Evolutionary conservation across 2,113 vertebrate species (phyloP).

Genomic region (Thomomys bottae): DNA sequence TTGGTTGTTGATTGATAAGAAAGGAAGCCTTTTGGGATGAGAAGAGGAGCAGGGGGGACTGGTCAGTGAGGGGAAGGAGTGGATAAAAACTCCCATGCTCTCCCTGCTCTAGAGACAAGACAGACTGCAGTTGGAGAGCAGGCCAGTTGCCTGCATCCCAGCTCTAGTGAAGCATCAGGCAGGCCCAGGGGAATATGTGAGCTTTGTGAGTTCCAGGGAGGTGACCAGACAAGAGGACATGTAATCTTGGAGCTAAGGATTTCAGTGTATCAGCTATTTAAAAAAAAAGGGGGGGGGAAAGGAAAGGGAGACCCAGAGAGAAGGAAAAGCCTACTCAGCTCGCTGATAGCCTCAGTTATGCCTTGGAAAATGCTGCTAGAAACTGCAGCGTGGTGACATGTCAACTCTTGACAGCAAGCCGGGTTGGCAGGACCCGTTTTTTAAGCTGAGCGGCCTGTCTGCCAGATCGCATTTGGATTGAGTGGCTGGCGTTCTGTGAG

Average conservation of each 20-base stretch:
- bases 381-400: conserved; percentile 78
- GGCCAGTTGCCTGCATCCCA: background rate
- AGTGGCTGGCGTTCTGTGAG: conserved; percentile 84
- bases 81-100: background rate
- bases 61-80: rapidly evolving
- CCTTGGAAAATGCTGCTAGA: conserved; percentile 74
- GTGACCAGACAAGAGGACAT: background rate
- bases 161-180: no score
- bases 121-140: rapidly evolving
- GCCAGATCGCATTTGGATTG: conserved; percentile 86
- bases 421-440: conserved; percentile 82
- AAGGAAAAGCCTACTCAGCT: conserved; percentile 5
- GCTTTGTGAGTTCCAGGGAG: rapidly evolving
- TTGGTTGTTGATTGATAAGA: rapidly evolving
- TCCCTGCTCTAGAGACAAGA: background rate
- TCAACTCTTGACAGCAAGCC: conserved; percentile 85
- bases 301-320: background rate
- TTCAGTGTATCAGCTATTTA: conserved; percentile 36
- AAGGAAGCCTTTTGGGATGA: background rate
- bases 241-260: conserved; percentile 65
- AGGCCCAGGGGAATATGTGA: rapidly evolving
- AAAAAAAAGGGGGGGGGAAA: background rate
- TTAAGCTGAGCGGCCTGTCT: conserved; percentile 79
- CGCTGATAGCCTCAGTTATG: conserved; percentile 74
- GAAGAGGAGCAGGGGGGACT: background rate